A percentile compares a stretch with the other conserved stretches of the same genome.
phyloP scores from a whole-genome alignment of 2,113 vertebrate species.

The Neopipo cinnamomea region DNA sequence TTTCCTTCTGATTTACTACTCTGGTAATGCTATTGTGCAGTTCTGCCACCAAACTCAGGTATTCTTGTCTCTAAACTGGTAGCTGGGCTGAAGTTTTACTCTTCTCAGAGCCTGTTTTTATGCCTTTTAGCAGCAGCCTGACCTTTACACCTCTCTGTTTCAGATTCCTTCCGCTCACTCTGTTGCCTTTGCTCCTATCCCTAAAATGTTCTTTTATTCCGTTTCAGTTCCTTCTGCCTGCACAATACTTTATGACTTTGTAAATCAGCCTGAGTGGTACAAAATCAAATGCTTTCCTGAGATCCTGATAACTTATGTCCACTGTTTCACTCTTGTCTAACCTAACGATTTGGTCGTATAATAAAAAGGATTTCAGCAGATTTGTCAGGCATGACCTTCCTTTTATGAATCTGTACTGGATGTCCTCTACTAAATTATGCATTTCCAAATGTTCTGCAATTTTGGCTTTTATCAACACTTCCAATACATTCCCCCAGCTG shows the following conservation, averaged over 20 bases:
- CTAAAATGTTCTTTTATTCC: conserved; percentile 35
- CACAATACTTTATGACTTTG: conserved; percentile 54
- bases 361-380: conserved; percentile 73
- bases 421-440: conserved; percentile 73
- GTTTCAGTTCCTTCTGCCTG: conserved; percentile 29
- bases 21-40: not conserved
- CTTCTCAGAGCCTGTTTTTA: not conserved
- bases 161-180: not conserved
- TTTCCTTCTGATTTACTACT: not conserved
- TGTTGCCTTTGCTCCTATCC: not conserved
- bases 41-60: not conserved
- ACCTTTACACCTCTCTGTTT: not conserved
- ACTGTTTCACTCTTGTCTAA: conserved; percentile 63
- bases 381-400: conserved; percentile 72
- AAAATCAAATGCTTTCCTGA: conserved; percentile 68
- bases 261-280: conserved; percentile 62
- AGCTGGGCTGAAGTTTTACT: not conserved
- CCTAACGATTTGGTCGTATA: conserved; percentile 69
- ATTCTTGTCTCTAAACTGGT: not conserved
- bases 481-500: conserved; percentile 24
- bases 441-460: conserved; percentile 67
- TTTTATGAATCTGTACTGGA: conserved; percentile 68
- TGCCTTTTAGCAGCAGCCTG: not conserved
- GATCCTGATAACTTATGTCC: conserved; percentile 63
- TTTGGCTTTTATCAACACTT: conserved; percentile 66